phyloP scores from a whole-genome alignment of 92 coral and sea anemone genomes.

The Porites rus region DNA sequence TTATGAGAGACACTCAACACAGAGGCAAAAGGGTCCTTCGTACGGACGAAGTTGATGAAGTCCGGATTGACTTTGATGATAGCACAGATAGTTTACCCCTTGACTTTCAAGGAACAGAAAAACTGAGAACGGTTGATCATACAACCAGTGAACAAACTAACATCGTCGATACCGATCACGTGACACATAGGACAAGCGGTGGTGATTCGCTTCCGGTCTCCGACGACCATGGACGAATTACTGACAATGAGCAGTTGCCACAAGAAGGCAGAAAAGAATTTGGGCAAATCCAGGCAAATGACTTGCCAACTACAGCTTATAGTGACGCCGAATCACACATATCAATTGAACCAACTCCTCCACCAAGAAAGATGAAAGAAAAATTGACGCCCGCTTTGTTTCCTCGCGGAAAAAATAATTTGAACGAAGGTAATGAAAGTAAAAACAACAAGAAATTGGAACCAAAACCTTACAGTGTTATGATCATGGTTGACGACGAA shows the following conservation, averaged over 20 bases:
- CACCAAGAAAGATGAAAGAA: constrained; percentile 22
- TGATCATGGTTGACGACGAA: constrained; percentile 26
- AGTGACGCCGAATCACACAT: background rate
- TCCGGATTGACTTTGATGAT: constrained; percentile 47
- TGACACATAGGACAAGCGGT: background rate
- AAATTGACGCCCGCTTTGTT: constrained; percentile 25
- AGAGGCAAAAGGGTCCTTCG: background rate
- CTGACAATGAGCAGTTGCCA: background rate
- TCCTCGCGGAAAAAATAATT: constrained; percentile 15
- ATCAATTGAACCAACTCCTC: constrained; percentile 11
- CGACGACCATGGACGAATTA: background rate
- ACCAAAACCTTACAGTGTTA: background rate
- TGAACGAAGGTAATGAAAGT: background rate
- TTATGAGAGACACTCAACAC: constrained; percentile 25
- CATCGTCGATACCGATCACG: background rate
- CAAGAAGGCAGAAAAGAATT: background rate
- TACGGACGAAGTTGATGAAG: constrained; percentile 16
- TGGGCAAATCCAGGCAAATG: background rate
- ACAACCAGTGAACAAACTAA: background rate
- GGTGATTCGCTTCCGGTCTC: background rate
- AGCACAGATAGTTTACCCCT: background rate
- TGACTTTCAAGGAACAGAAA: background rate
- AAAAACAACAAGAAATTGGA: background rate
- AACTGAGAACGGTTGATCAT: background rate
- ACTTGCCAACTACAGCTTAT: background rate